Base-by-base conservation (phyloP, 2,113 vertebrate species). In the Lates calcarifer region DNA sequence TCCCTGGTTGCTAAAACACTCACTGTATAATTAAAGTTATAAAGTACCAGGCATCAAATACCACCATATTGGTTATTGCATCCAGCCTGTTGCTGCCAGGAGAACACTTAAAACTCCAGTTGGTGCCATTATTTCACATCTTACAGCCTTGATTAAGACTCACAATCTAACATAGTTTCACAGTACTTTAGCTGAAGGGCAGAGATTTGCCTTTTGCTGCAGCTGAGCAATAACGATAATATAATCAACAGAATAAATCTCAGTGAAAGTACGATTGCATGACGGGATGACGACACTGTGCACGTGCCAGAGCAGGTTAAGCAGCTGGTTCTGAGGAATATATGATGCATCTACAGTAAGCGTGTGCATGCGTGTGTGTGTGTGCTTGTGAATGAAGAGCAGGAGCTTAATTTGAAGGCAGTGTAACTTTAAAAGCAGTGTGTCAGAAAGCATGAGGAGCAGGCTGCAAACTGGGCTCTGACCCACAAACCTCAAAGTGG, bases 401-500 rank as follows among this genome's bases (percentile, higher is more conserved):
- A 18, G 43, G 43, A 22, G 20, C 41, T 9, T 43, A 39, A 39
- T 39, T 39, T 49, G 15, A 55, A 57, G 72, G 45, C 60, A 55
- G 56, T 29, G 20, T 47, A 18, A 31, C n/a, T 69, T 22, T 49
- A 26, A 77, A 66, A 56, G 26, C n/a, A 45, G 41, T 57, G 9
- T 74, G 71, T 41, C 62, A 15, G 67, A 26, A 28, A 33, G 51
- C 56, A 70, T 9, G 29, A 79, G 68, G 75, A 75, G 29, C 29
- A 55, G 29, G 18, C 74, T 72, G 56, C 64, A 75, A 22, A 74
- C 57, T 65, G 51, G 58, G 70, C 63, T 67, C n/a, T 79, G 66
- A 82, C 73, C 77, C 82, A 82, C 41, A 84, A 78, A 69, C 74
- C 77, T 76, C 2, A 57, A 62, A 37, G 45, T 61, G 72, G 43